phyloP scores from a whole-genome alignment of 2,113 vertebrate species.

The Pica pica region DNA sequence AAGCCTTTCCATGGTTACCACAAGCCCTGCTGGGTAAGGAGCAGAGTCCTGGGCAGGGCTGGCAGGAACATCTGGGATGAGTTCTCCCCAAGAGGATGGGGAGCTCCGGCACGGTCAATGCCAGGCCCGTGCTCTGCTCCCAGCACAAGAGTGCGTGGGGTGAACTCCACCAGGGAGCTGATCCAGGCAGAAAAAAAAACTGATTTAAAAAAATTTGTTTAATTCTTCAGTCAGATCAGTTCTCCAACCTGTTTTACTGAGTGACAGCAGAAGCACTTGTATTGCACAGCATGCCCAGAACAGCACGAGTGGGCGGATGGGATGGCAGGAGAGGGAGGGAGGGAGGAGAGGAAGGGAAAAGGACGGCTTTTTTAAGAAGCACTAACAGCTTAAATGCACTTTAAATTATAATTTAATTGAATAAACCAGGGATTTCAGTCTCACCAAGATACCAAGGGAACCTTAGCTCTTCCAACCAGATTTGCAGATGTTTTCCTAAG shows the following conservation, averaged over 20 bases:
- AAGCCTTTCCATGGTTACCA: not conserved
- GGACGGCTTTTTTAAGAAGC: conserved; percentile 49
- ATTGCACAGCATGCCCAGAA: conserved; percentile 42
- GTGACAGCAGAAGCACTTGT: conserved; percentile 44
- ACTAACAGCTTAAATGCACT: conserved; percentile 15
- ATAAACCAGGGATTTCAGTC: not conserved
- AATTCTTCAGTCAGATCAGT: not conserved
- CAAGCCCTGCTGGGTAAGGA: not conserved
- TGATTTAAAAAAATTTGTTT: not conserved
- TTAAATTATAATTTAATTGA: conserved; percentile 28
- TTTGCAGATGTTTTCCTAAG: not conserved
- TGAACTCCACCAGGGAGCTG: not conserved
- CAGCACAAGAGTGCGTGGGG: fast-evolving
- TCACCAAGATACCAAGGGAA: not conserved
- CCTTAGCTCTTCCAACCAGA: not conserved
- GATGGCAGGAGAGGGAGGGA: conserved; percentile 37
- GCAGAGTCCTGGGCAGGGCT: not conserved
- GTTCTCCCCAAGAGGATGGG: not conserved
- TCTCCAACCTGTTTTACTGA: not conserved
- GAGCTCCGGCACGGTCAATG: fast-evolving
- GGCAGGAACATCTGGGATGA: not conserved
- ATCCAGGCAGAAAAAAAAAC: not conserved
- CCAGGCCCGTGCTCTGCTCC: not conserved
- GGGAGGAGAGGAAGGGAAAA: not conserved
- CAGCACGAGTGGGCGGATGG: conserved; percentile 26